These are phyloP conservation scores for Parthenolecanium corni DNA, from an alignment of 2,888 invertebrate species.

Conservation along the genomic window DNA sequence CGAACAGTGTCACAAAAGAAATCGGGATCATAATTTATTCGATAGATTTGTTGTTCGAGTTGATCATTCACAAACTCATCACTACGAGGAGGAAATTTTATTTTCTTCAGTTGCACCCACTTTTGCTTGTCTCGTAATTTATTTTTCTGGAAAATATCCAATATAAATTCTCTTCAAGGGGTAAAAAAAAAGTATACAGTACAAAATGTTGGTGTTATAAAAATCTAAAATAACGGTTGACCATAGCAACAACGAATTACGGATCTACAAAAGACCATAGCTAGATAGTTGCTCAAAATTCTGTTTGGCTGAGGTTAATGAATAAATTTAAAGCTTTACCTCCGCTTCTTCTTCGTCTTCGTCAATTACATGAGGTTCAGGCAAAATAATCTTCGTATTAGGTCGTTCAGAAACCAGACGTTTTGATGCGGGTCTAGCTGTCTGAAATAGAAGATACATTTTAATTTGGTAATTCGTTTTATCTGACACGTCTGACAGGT, in stretches of 20 bases:
- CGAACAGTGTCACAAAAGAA: conserved; percentile 20
- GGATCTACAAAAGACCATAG: no score
- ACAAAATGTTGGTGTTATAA: no score
- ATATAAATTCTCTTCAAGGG: not conserved
- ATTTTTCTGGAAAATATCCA: conserved; percentile 3
- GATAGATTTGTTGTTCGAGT: conserved; percentile 15
- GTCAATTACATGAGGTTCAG: not conserved
- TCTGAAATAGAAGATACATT: not conserved
- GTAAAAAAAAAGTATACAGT: not conserved
- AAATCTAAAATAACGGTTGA: no score
- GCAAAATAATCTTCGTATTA: not conserved
- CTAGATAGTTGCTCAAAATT: no score
- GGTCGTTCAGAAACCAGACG: not conserved
- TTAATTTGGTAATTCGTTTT: no score
- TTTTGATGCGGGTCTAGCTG: not conserved
- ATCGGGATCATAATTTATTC: conserved; percentile 8
- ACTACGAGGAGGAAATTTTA: conserved; percentile 8
- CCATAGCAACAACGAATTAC: no score
- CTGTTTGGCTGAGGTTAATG: no score
- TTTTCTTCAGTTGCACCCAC: conserved; percentile 18
- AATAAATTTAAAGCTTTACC: not conserved
- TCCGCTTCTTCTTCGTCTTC: conserved; percentile 19
- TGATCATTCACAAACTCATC: conserved; percentile 11
- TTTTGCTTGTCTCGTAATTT: conserved; percentile 9
- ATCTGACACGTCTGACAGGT: no score